Percentiles rank a stretch among this genome's conserved stretches.
Evolutionary conservation across 2,113 vertebrate species (phyloP).

Genomic region (Arizona elegans): DNA sequence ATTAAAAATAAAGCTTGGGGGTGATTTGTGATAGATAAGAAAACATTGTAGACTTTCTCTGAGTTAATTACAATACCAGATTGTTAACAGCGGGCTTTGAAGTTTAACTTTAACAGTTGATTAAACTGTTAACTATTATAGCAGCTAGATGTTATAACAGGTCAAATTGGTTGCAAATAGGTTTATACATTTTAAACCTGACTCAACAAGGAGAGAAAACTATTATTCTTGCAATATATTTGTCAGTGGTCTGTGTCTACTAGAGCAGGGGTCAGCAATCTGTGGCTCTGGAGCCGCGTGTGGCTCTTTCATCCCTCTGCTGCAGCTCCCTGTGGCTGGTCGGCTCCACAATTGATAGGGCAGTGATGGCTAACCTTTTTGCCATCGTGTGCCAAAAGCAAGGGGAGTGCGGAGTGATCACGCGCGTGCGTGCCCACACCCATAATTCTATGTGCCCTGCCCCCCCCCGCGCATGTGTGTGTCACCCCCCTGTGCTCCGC

Average conservation of each 20-base stretch:
- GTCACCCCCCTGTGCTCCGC: too few relatives aligned
- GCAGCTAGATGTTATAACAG: background rate
- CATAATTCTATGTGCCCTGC: too few relatives aligned
- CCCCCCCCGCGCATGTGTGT: too few relatives aligned
- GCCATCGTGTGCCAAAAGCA: too few relatives aligned
- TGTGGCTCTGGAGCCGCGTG: too few relatives aligned
- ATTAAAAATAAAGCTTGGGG: background rate
- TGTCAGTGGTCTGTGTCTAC: background rate
- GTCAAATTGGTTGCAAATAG: background rate
- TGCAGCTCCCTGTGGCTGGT: too few relatives aligned
- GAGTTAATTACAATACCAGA: background rate
- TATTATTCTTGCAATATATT: background rate
- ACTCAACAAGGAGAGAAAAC: background rate
- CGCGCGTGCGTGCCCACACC: too few relatives aligned
- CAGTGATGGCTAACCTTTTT: too few relatives aligned
- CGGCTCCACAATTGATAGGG: too few relatives aligned
- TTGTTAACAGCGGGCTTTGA: background rate
- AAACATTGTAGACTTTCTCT: background rate
- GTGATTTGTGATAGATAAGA: background rate
- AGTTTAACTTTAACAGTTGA: background rate
- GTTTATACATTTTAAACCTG: background rate
- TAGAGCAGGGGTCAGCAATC: too few relatives aligned
- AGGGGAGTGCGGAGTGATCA: too few relatives aligned
- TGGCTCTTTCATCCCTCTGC: too few relatives aligned
- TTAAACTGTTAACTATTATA: background rate